A percentile compares a stretch with the other conserved stretches of the same genome.
Conservation (phyloP, 2,797 vertebrate genomes). For the Dryobates pubescens region DNA sequence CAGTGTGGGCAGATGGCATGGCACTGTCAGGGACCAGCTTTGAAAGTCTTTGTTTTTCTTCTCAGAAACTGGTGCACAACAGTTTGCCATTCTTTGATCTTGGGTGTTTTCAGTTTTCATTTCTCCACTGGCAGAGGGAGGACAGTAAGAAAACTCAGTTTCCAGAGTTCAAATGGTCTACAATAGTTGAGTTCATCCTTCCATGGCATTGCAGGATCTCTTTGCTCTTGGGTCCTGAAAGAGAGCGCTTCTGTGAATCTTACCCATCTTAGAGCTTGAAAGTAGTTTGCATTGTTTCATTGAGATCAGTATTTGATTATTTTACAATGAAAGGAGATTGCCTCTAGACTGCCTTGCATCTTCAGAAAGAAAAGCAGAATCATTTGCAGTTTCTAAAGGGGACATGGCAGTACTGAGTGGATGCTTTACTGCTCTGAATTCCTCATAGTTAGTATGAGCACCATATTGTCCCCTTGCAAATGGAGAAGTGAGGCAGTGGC, state of each 20-base stretch:
- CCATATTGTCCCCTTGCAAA: background rate
- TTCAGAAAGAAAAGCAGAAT: conserved; percentile 9
- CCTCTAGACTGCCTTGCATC: background rate
- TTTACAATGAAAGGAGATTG: background rate
- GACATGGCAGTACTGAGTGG: background rate
- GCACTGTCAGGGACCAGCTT: background rate
- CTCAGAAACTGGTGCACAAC: background rate
- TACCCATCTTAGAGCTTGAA: background rate
- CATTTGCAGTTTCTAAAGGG: background rate
- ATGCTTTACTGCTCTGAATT: background rate
- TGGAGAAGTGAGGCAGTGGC: background rate
- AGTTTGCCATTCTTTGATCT: background rate
- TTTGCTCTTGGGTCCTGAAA: background rate
- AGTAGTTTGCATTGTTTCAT: background rate
- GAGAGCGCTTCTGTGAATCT: background rate
- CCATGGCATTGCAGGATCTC: background rate
- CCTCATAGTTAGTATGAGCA: background rate
- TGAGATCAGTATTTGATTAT: background rate
- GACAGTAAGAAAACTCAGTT: background rate
- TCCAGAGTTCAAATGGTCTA: background rate
- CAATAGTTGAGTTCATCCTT: background rate
- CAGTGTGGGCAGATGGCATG: background rate
- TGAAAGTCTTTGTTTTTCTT: background rate
- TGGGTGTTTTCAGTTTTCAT: background rate
- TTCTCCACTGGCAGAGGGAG: background rate